Evolutionary conservation across 2,797 vertebrate species (phyloP).

Genomic region (Anguilla pacifica): DNA sequence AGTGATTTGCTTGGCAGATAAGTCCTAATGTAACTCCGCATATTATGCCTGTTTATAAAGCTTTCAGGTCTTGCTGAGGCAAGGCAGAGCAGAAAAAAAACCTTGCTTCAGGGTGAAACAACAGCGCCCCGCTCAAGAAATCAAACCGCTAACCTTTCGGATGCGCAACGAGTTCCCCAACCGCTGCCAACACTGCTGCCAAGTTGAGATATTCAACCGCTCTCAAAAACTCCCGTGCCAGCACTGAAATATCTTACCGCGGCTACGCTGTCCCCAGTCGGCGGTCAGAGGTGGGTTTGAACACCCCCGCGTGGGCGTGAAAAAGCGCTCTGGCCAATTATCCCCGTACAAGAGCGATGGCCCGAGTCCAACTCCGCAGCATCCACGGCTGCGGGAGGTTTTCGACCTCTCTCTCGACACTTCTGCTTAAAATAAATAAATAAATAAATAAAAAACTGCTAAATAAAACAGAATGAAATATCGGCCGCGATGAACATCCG

Average conservation of each 20-base stretch:
- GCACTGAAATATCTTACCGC: neutral
- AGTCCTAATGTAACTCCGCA: neutral
- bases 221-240: neutral
- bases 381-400: neutral
- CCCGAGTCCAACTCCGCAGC: neutral
- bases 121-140: neutral
- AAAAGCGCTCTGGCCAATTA: neutral
- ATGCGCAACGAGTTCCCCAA: neutral
- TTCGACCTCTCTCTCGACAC: neutral
- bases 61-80: neutral
- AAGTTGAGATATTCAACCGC: neutral
- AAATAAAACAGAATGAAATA: slow-evolving; percentile 23
- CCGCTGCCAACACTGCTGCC: neutral
- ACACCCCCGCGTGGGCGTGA: neutral
- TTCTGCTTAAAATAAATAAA: neutral
- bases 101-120: neutral
- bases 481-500: neutral
- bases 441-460: too few species aligned
- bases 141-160: neutral
- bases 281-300: neutral
- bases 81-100: neutral
- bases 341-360: neutral
- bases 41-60: neutral
- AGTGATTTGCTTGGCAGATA: neutral
- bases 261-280: neutral